Evolutionary conservation across 2,888 invertebrate genomes (phyloP), one percentile per base, ranked within the genome.

Genomic region (Cryptus armator): DNA sequence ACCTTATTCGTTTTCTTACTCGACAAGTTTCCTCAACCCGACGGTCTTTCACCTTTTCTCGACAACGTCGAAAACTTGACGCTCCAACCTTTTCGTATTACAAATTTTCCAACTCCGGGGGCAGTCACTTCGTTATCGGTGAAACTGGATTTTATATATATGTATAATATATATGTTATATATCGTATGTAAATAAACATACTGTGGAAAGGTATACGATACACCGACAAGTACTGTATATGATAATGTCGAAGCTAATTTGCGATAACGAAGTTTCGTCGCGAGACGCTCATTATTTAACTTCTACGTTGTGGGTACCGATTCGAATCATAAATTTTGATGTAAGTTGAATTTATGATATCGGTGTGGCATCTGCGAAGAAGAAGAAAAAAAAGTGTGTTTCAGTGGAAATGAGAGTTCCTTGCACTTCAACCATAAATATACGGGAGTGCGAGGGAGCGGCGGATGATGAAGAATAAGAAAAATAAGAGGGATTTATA

Each of bases 1-100:
- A 56, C 71, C 83, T 80, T 43, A 83, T 71, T 80, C 83, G 84
- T 81, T 81, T 81, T 84, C 81, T 77, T 77, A 84, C 32, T 76
- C 74, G 46, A 71, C 81, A 79, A 82, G 53, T 86, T 79, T 82
- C 68, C 16, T 29, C 62, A 6, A 32, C 14, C 62, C 32, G 29
- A 32, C 62, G 2, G 3, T 24, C 66, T 51, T 74, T 82, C 72
- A 24, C 56, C 12, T 59, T 62, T 37, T 51, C 19, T 43, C 32
- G n/a, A 1, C 32, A 29, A 62, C 14, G 32, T 53, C 71, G 46
- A n/a, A 37, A 53, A 51, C 44, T 77, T 68, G 62, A 32, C 32
- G 62, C 32, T 24, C 56, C 62, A 24, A 32, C 62, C 62, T 29
- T 46, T 43, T 19, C 67, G 67, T 44, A 44, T 67, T 44, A 62